These are phyloP conservation scores for Morpho achilles DNA, from an alignment of 2,888 invertebrate genomes.

Conservation along the genomic window DNA sequence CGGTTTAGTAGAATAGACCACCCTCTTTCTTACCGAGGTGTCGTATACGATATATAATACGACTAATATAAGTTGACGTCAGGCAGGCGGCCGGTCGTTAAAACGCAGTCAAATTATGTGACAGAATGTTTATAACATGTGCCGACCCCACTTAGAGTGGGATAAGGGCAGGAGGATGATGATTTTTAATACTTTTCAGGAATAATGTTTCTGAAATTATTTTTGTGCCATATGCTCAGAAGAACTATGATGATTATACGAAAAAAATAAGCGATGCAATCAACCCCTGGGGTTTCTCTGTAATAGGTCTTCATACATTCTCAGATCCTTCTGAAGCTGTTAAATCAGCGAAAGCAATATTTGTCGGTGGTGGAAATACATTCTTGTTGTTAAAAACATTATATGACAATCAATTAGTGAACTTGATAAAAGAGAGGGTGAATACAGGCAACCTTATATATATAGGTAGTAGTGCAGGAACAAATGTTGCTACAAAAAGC, in stretches of 20 bases:
- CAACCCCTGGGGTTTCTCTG: constrained; percentile 81
- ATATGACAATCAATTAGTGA: constrained; percentile 83
- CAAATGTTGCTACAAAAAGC: constrained; percentile 88
- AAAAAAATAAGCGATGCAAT: constrained; percentile 79
- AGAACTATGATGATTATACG: constrained; percentile 83
- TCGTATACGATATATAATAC: no score
- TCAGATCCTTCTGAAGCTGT: constrained; percentile 78
- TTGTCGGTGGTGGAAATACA: constrained; percentile 90
- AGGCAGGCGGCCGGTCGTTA: no score
- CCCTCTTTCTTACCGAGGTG: no score
- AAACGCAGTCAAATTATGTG: no score
- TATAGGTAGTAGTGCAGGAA: constrained; percentile 90
- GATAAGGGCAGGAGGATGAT: not conserved
- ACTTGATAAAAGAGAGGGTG: constrained; percentile 81
- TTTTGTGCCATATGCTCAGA: constrained; percentile 87
- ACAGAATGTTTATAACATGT: no score
- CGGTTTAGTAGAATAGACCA: no score
- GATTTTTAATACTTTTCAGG: constrained; percentile 60
- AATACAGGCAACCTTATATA: constrained; percentile 82
- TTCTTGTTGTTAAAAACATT: constrained; percentile 85
- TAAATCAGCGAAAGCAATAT: constrained; percentile 82
- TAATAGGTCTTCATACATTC: constrained; percentile 83
- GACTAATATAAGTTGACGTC: no score
- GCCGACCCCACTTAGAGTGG: no score
- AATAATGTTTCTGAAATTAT: constrained; percentile 81